These are phyloP conservation scores for Sialis lutaria DNA, from an alignment of 2,888 invertebrate genomes.

Conservation along the genomic window DNA sequence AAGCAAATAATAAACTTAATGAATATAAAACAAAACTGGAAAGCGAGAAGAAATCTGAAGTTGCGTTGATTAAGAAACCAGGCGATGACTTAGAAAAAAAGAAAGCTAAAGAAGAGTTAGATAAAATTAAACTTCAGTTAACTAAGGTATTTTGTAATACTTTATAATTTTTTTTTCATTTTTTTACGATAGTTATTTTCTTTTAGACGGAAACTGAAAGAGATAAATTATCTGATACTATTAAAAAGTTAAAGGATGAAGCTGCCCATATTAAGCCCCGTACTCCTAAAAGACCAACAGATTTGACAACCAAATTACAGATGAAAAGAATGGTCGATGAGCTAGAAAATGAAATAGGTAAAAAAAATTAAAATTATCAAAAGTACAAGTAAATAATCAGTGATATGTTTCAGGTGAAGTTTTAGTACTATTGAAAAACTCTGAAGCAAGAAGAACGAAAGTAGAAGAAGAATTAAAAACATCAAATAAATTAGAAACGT, in stretches of 20 bases:
- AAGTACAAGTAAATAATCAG: not conserved
- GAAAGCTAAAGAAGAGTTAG: conserved; percentile 31
- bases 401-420: conserved; percentile 31
- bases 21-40: conserved; percentile 16
- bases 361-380: conserved; percentile 7
- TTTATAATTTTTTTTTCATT: conserved; percentile 6
- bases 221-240: conserved; percentile 40
- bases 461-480: conserved; percentile 26
- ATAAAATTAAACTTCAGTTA: conserved; percentile 34
- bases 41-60: conserved; percentile 2
- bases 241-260: conserved; percentile 47
- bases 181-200: not conserved
- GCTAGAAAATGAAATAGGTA: conserved; percentile 71
- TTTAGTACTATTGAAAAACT: conserved; percentile 39
- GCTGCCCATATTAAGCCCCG: conserved; percentile 47
- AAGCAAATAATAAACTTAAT: conserved; percentile 37
- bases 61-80: conserved; percentile 25
- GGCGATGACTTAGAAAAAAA: conserved; percentile 30
- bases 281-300: conserved; percentile 55
- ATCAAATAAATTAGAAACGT: conserved; percentile 11
- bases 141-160: conserved; percentile 22
- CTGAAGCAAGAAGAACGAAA: conserved; percentile 30
- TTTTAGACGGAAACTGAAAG: conserved; percentile 44
- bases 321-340: conserved; percentile 74
- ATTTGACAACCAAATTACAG: conserved; percentile 52